Base-by-base conservation (phyloP, 64 coral and sea anemone genomes). In the Hydrozoanthus tunicans region DNA sequence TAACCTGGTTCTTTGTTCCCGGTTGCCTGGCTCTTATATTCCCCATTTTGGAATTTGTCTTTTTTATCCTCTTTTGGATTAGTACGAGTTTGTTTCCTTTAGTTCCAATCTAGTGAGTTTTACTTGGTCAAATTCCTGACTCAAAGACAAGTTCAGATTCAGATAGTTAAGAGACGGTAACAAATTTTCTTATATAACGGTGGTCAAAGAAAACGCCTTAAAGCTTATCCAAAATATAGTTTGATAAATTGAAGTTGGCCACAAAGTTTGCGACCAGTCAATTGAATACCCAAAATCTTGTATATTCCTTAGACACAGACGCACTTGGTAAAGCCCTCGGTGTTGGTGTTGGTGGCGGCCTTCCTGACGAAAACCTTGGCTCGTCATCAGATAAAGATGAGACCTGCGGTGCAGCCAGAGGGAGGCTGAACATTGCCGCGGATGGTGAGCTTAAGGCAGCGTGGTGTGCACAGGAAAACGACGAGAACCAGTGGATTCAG, bases 401-500 rank as follows among this genome's bases (percentile, higher is more conserved):
- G 1, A 88, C 90, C 11, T 93, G 93, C 23, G 77, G 70, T 82
- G 92, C 95, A 59, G 86, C 89, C 32, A 89, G 80, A 58, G 89
- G 92, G n/a, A 89, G 92, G 55, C 69, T 96, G 5, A 92, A 94
- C 62, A 82, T 73, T 86, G 81, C 84, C 23, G 83, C 65, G 57
- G 92, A 96, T 56, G 95, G 79, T 56, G 95, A 96, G 43, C 58
- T 70, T 77, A 91, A 82, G 90, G 95, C 92, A 78, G 82, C 86
- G 27, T 96, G 95, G 95, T 78, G 77, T 79, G 89, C 95, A 7
- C 53, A 78, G 15, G 76, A 96, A 24, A 96, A 91, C 55, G 95
- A 96, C 54, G 95, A 96, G 15, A 90, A 94, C n/a, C 92, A 94
- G 58, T 96, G 95, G 95, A 79, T 96, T 23, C 92, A 96, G 73